A percentile compares a stretch with the other conserved stretches of the same genome.
Conservation (phyloP, 2,113 vertebrate species). For the Esox niger region DNA sequence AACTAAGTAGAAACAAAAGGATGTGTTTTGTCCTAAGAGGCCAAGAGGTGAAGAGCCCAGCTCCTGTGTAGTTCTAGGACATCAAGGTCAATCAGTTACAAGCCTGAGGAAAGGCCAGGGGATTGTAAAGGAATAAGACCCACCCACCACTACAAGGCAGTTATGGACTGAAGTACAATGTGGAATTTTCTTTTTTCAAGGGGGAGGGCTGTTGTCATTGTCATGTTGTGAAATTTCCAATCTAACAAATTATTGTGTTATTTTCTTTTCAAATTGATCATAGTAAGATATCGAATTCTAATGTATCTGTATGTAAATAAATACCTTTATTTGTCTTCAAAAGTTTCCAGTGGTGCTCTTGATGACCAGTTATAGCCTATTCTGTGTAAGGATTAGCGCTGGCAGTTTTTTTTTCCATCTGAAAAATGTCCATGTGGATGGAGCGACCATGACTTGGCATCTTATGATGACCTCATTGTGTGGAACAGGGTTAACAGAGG, state of each 20-base stretch:
- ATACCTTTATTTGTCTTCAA: slow-evolving; percentile 12
- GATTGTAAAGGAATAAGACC: slow-evolving; percentile 9
- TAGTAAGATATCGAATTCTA: slow-evolving; percentile 22
- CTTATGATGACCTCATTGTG: slow-evolving; percentile 14
- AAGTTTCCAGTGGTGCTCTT: slow-evolving; percentile 21
- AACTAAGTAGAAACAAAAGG: too few species aligned
- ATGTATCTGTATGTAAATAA: slow-evolving; percentile 61
- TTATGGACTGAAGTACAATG: slow-evolving; percentile 12
- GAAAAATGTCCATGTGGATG: slow-evolving; percentile 15
- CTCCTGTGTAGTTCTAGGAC: too few species aligned
- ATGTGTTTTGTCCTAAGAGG: too few species aligned
- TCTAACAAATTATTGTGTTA: slow-evolving; percentile 20
- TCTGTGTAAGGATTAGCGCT: background rate
- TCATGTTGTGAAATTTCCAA: slow-evolving; percentile 7
- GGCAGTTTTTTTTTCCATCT: background rate
- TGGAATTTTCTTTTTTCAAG: background rate
- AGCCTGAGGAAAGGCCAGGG: background rate
- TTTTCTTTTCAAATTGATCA: slow-evolving; percentile 14
- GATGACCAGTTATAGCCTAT: background rate
- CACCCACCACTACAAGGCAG: slow-evolving; percentile 17
- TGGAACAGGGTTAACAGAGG: slow-evolving; percentile 1
- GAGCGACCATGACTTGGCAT: slow-evolving; percentile 4
- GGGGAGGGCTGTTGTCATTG: slow-evolving; percentile 2
- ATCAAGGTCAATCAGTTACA: too few species aligned
- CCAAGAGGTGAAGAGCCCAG: too few species aligned